These are phyloP conservation scores for Garrulus glandarius DNA, from an alignment of 2,797 vertebrate genomes.

Conservation along the genomic window DNA sequence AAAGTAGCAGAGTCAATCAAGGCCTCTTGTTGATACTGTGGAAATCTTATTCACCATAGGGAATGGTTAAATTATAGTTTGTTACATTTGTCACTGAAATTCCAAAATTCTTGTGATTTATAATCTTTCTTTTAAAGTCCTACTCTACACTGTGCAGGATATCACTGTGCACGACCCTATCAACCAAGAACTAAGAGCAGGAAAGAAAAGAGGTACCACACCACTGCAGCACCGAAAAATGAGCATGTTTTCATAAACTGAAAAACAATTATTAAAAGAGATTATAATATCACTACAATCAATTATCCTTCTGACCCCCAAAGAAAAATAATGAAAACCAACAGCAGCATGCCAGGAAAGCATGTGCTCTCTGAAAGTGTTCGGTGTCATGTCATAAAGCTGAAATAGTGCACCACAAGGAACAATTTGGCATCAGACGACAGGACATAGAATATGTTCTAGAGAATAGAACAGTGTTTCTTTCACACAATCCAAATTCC, in stretches of 20 bases:
- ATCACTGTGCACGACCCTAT: background rate
- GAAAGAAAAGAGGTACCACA: background rate
- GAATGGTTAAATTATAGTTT: background rate
- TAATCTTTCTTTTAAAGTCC: background rate
- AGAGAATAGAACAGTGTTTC: background rate
- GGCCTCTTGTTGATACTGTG: background rate
- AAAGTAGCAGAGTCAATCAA: background rate
- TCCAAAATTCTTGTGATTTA: background rate
- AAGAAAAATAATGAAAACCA: background rate
- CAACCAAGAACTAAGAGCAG: background rate
- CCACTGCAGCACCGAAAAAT: background rate
- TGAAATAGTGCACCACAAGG: slow-evolving; percentile 3
- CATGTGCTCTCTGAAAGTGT: background rate
- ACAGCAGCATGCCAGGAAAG: background rate
- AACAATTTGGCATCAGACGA: background rate
- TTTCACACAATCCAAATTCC: background rate
- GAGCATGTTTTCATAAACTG: background rate
- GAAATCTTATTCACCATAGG: background rate
- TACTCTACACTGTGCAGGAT: background rate
- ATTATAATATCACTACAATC: background rate
- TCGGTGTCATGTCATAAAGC: background rate
- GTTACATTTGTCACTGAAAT: background rate
- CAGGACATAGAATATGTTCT: background rate
- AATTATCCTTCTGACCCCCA: background rate
- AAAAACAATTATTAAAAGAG: background rate